A percentile compares a stretch with the other conserved stretches of the same genome.
phyloP scores from a whole-genome alignment of 30 jellyfish, hydroid and myxozoan species.

The Mastigias papua region DNA sequence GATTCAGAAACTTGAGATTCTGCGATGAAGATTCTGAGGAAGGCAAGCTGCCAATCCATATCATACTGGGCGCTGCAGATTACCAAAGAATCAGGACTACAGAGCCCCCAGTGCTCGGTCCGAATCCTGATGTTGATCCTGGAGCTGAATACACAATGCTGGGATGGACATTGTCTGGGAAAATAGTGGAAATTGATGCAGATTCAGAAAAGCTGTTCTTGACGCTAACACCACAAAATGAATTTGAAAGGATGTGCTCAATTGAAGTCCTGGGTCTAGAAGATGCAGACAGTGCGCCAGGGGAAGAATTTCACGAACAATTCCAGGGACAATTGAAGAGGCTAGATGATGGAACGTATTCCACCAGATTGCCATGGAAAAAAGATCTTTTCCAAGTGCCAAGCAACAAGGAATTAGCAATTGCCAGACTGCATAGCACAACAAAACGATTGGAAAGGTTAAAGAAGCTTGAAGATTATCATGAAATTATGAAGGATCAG shows the following conservation, averaged over 20 bases:
- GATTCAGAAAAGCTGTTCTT: slow-evolving; percentile 36
- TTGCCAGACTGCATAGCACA: slow-evolving; percentile 67
- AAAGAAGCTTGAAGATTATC: slow-evolving; percentile 74
- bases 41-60: slow-evolving; percentile 72
- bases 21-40: slow-evolving; percentile 54
- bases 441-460: slow-evolving; percentile 53
- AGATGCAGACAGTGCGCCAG: slow-evolving; percentile 50
- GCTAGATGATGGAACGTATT: slow-evolving; percentile 73
- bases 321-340: slow-evolving; percentile 48
- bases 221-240: slow-evolving; percentile 23
- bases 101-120: slow-evolving; percentile 78
- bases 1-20: slow-evolving; percentile 30
- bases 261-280: slow-evolving; percentile 41
- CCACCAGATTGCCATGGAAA: slow-evolving; percentile 66
- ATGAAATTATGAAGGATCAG: slow-evolving; percentile 72
- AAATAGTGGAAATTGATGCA: slow-evolving; percentile 42
- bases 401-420: slow-evolving; percentile 56
- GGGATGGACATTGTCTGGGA: slow-evolving; percentile 72
- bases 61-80: slow-evolving; percentile 65
- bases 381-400: slow-evolving; percentile 43
- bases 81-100: slow-evolving; percentile 63
- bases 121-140: slow-evolving; percentile 70
- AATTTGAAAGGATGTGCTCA: slow-evolving; percentile 57
- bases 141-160: slow-evolving; percentile 82
- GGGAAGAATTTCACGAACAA: slow-evolving; percentile 50